phyloP scores from a whole-genome alignment of 2,888 invertebrate species.

The Monochamus alternatus region DNA sequence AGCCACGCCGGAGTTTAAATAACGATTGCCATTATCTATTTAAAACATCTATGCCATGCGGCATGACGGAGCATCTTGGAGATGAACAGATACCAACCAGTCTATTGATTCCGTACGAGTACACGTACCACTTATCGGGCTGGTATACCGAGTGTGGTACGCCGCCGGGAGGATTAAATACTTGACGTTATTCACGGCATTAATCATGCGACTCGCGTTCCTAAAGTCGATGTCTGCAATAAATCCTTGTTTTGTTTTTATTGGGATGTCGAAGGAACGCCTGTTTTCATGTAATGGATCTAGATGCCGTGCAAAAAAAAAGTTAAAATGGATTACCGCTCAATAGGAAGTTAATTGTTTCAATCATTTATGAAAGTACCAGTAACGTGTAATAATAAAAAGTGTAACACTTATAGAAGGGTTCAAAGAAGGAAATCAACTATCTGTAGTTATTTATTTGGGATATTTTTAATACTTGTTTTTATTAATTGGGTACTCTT shows the following conservation, averaged over 20 bases:
- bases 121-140: not conserved
- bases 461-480: too few species aligned
- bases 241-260: not conserved
- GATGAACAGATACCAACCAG: slow-evolving; percentile 8
- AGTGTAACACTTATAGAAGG: too few species aligned
- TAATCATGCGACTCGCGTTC: slow-evolving; percentile 4
- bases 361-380: too few species aligned
- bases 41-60: not conserved
- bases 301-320: too few species aligned
- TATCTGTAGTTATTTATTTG: too few species aligned
- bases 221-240: slow-evolving; percentile 4
- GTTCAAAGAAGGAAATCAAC: too few species aligned
- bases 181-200: slow-evolving; percentile 1
- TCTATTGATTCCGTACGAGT: slow-evolving; percentile 10
- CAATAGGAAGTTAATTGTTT: too few species aligned
- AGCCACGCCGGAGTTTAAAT: not conserved
- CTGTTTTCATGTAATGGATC: too few species aligned
- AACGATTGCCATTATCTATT: slow-evolving; percentile 2
- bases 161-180: slow-evolving; percentile 1
- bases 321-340: too few species aligned
- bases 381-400: too few species aligned
- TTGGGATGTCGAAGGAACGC: too few species aligned
- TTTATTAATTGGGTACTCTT: too few species aligned
- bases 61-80: slow-evolving; percentile 3
- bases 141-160: slow-evolving; percentile 2